A percentile compares a stretch with the other conserved stretches of the same genome.
These are phyloP conservation scores for Prolemur simus DNA, from an alignment of 2,113 vertebrate species.

Conservation along the genomic window DNA sequence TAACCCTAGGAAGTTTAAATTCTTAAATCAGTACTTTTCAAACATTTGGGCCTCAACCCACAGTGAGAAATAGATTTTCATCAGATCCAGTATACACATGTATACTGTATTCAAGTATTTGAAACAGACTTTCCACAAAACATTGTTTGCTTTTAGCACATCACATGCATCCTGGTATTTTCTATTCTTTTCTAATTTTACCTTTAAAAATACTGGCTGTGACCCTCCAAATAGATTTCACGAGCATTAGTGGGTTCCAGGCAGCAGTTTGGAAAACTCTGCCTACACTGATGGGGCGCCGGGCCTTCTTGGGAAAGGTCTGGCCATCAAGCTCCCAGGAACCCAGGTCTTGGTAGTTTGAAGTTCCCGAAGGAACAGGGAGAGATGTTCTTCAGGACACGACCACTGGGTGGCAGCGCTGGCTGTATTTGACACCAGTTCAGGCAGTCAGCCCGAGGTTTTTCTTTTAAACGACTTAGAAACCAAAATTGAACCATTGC, in stretches of 20 bases:
- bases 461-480: neutral
- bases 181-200: neutral
- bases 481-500: neutral
- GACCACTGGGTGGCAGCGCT: conserved; percentile 22
- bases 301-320: neutral
- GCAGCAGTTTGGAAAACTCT: neutral
- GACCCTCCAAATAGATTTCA: neutral
- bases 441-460: neutral
- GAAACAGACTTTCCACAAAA: neutral
- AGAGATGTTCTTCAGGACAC: neutral
- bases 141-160: neutral
- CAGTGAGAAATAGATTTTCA: neutral
- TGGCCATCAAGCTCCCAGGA: neutral
- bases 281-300: neutral
- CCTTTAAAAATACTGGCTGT: neutral
- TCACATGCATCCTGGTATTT: neutral
- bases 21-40: conserved; percentile 13
- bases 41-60: neutral
- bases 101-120: neutral
- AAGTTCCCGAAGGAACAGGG: neutral
- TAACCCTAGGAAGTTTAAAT: neutral
- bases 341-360: neutral
- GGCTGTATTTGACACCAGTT: neutral
- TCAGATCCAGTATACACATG: neutral
- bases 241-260: neutral